A percentile compares a stretch with the other conserved stretches of the same genome.
These are phyloP conservation scores for Melanogrammus aeglefinus DNA, from an alignment of 2,797 vertebrate species.

Conservation along the genomic window DNA sequence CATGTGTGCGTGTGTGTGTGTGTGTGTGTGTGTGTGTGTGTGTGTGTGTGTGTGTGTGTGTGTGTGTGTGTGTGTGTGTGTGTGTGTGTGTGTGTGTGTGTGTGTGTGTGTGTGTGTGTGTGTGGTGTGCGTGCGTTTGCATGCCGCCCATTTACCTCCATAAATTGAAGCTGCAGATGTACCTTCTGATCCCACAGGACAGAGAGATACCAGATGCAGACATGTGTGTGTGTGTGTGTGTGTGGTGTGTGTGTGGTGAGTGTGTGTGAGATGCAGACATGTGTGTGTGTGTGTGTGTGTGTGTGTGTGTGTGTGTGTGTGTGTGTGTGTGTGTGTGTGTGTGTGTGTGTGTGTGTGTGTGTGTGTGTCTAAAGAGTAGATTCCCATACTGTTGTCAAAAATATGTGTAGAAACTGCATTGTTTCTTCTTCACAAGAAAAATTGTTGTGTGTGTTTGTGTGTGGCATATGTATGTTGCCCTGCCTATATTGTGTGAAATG, in stretches of 20 bases:
- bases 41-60: constrained; percentile 5
- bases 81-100: constrained; percentile 5
- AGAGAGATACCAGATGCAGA: constrained; percentile 35
- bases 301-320: neutral
- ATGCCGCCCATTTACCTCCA: too few species aligned
- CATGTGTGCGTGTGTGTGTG: too few species aligned
- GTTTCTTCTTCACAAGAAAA: too few species aligned
- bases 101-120: neutral
- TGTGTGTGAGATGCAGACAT: too few species aligned
- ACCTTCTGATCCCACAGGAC: neutral
- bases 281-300: neutral
- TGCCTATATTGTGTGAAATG: too few species aligned
- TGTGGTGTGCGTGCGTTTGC: too few species aligned
- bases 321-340: neutral
- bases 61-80: neutral
- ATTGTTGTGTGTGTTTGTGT: too few species aligned
- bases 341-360: constrained; percentile 5
- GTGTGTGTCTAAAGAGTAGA: neutral
- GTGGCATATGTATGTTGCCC: too few species aligned
- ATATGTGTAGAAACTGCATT: neutral
- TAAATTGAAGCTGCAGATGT: too few species aligned
- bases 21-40: too few species aligned
- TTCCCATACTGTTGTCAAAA: too few species aligned
- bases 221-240: too few species aligned
- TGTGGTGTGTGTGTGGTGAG: neutral